A percentile compares a stretch with the other conserved stretches of the same genome.
Conservation (phyloP, 2,113 vertebrate species). For the Lethenteron reissneri region DNA sequence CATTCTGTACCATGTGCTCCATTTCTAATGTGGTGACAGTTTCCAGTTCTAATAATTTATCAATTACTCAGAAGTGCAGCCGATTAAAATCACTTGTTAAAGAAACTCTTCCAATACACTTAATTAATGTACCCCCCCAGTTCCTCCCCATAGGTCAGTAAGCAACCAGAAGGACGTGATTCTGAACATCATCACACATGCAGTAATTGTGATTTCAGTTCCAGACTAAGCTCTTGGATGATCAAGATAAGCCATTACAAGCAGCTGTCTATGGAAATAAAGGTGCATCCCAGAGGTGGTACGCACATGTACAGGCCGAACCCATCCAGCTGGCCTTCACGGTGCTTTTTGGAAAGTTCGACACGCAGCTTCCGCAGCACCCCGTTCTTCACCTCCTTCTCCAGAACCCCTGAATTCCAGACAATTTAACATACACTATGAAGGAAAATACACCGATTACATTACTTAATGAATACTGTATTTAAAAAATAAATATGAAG, state of each 20-base stretch:
- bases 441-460: no score
- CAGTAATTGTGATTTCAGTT: neutral
- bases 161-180: no score
- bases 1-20: neutral
- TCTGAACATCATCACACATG: neutral
- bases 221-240: neutral
- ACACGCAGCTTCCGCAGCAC: constrained; percentile 68
- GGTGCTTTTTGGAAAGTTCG: constrained; percentile 88
- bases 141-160: no score
- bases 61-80: no score
- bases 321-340: constrained; percentile 63
- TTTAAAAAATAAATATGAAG: no score
- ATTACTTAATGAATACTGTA: no score
- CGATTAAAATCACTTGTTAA: no score
- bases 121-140: no score
- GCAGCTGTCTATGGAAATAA: neutral
- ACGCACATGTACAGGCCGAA: constrained; percentile 83
- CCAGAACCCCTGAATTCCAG: constrained; percentile 29
- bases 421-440: no score
- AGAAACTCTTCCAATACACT: no score
- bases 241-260: neutral
- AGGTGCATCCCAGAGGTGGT: neutral
- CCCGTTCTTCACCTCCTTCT: constrained; percentile 93
- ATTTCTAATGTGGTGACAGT: no score
- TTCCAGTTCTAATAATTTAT: no score